Percentiles rank a stretch among this genome's conserved stretches.
Conservation (phyloP, 2,888 invertebrate species). For the Eupithecia centaureata region DNA sequence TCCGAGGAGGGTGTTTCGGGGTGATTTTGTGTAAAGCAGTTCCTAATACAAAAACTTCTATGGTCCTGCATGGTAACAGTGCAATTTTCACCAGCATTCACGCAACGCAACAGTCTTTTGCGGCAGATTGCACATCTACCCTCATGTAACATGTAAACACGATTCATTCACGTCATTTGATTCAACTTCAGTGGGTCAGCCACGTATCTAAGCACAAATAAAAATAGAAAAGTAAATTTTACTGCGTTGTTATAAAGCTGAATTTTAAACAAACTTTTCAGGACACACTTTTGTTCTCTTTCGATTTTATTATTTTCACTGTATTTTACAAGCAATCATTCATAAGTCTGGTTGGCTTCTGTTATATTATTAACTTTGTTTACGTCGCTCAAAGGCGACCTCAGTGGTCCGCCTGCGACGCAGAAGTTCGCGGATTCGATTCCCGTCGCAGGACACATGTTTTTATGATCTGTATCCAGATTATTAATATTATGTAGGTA, state of each 20-base stretch:
- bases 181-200: no score
- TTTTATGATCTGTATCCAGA: no score
- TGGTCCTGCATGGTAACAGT: conserved; percentile 79
- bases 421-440: neutral
- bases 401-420: neutral
- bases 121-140: conserved; percentile 52
- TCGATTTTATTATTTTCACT: neutral
- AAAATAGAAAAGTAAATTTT: neutral
- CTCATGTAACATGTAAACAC: conserved; percentile 29
- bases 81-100: conserved; percentile 59
- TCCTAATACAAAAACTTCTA: no score
- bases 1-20: no score
- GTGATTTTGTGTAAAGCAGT: no score
- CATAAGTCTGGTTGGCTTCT: neutral
- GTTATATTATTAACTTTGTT: neutral
- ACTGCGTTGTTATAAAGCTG: conserved; percentile 15
- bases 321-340: neutral
- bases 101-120: conserved; percentile 66
- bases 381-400: neutral
- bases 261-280: neutral
- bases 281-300: neutral
- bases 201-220: neutral
- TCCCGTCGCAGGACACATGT: neutral
- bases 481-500: no score
- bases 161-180: conserved; percentile 31